Base-by-base conservation (phyloP, 1,140 invertebrate species). In the Diploscapter pachys region DNA sequence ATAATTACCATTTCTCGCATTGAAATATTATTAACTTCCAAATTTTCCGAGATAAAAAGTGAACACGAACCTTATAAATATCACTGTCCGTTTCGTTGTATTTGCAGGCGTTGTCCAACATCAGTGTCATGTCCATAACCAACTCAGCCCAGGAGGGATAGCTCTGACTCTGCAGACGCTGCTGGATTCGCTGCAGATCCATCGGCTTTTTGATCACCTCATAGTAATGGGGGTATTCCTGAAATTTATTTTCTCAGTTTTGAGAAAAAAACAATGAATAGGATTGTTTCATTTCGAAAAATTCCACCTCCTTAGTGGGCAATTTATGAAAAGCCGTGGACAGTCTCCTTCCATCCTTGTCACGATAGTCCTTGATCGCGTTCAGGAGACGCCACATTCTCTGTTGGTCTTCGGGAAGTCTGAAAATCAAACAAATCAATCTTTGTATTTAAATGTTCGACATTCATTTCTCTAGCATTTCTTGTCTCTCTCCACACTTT, bases 21-120 rank as follows among this genome's bases (percentile, higher is more conserved):
- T 1, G 31, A 31, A 31, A 31, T 31, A 31, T 31, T 31, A 1
- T 1, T 31, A 31, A 31, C 31, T 31, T 31, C 31, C 31, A 31
- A 31, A 31, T 31, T 31, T 1, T 31, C 31, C 0, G 31, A 31
- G 31, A 31, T 31, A 0, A 31, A 31, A 31, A 31, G 31, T 31
- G 31, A 31, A 31, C 31, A 79, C 86, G 85, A 85, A 91, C 90
- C 88, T 98, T 98, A 86, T 99, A 99, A 80, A 99, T 96, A 85
- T 96, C 93, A 0, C 95, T 98, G 86, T 98, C 95, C 0, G 96
- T 96, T 86, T 99, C 96, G 87, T 99, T 99, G 86, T 96, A 99
- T 87, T 96, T 96, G 88, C 95, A 98, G 51, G 96, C 96, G 86
- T 99, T 99, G 82, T 99, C 95, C 87, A 99, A 96, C 94, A 99